Percentiles rank a stretch among this genome's conserved stretches.
Conservation (phyloP, 2,888 invertebrate species). For the Hymenopus coronatus region DNA sequence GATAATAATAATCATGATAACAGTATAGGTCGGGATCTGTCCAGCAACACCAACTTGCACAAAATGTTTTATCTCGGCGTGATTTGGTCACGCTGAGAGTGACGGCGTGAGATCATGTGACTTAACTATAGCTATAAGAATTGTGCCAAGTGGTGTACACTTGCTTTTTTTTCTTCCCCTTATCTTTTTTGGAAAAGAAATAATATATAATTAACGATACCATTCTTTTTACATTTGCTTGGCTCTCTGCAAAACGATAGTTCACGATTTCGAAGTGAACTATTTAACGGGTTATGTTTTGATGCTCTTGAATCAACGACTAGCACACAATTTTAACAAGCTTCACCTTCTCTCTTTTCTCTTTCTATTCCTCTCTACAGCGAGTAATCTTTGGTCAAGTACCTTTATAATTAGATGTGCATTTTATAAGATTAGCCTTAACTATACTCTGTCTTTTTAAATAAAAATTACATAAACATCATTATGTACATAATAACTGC, state of each 20-base stretch:
- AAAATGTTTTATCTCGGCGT: neutral
- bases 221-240: slow-evolving; percentile 20
- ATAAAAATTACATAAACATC: slow-evolving; percentile 26
- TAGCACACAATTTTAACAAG: slow-evolving; percentile 33
- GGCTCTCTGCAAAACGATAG: neutral
- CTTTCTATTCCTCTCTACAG: neutral
- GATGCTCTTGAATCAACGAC: slow-evolving; percentile 29
- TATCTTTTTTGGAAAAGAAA: slow-evolving; percentile 21
- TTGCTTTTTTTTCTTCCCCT: slow-evolving; percentile 4
- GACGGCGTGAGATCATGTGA: slow-evolving; percentile 28
- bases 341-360: slow-evolving; percentile 7
- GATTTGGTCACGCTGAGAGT: neutral
- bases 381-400: slow-evolving; percentile 17
- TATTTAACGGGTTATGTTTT: slow-evolving; percentile 13
- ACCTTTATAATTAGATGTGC: slow-evolving; percentile 6
- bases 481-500: slow-evolving; percentile 22
- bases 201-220: slow-evolving; percentile 30
- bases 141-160: slow-evolving; percentile 30
- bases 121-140: slow-evolving; percentile 25
- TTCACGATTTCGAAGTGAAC: slow-evolving; percentile 2
- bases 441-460: slow-evolving; percentile 17
- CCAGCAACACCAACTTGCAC: neutral
- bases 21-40: neutral
- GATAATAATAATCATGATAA: neutral
- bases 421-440: slow-evolving; percentile 11